Base-by-base conservation (phyloP, 2,888 invertebrate species). In the Stenodera caucasica region DNA sequence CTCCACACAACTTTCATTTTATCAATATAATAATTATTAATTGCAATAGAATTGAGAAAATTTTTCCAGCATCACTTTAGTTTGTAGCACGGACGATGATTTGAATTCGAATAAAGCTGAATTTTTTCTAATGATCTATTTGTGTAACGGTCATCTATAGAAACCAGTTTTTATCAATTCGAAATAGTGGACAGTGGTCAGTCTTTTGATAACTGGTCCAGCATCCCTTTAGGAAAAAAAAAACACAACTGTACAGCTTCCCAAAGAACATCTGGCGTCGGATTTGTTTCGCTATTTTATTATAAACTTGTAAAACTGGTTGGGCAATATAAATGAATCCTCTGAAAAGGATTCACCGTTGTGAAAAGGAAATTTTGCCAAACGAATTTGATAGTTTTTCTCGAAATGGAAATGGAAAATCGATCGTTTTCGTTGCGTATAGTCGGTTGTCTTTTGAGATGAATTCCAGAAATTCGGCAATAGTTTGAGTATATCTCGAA, bases 151-250 rank as follows among this genome's bases (percentile, higher is more conserved):
- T 64, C 68, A 69, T 71, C 21, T 21, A 67, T 58, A 55, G 61
- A 66, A 70, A 70, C 72, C 58, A 65, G 72, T 72, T 73, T 68
- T 69, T 49, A 40, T 49, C 54, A 53, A 37, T 60, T 59, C 50
- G 29, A 14, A 32, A 37, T 35, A 65, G 67, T 76, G 78, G 77
- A 77, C 76, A 75, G 71, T 77, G 78, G 77, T 76, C 78, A 78
- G 72, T 71, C 65, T 66, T 63, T 65, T 70, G 60, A 63, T 68
- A 70, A 77, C 77, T 76, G 77, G 77, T 77, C 77, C 77, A 77
- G 74, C 69, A 66, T 64, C 64, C 51, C 64, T 58, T 61, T 58
- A 67, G 66, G 73, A 67, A 72, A 71, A 65, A 66, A 61, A 68
- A 63, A 66, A 65, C 64, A 57, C 57, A n/a, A n/a, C n/a, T n/a